phyloP scores from a whole-genome alignment of 2,797 vertebrate species.

The Leptodactylus fallax region DNA sequence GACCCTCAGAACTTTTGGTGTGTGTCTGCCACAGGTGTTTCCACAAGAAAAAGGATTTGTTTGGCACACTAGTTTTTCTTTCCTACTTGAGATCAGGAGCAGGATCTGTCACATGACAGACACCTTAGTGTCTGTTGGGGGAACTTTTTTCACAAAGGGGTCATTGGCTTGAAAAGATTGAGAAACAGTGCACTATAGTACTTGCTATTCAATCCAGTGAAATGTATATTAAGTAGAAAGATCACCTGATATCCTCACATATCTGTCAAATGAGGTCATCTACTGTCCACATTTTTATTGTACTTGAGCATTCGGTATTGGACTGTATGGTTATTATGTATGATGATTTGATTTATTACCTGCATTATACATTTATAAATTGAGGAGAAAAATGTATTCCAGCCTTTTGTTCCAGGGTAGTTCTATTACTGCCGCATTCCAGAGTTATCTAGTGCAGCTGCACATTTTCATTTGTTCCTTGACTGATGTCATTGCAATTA shows the following conservation, averaged over 20 bases:
- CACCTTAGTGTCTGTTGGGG: too few relatives aligned
- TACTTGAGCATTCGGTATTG: neutral
- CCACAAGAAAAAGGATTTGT: too few relatives aligned
- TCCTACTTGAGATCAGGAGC: too few relatives aligned
- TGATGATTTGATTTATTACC: conserved; percentile 15
- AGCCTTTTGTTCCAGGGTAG: neutral
- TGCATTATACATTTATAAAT: neutral
- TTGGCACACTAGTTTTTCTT: too few relatives aligned
- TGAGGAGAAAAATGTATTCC: neutral
- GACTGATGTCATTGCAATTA: conserved; percentile 20
- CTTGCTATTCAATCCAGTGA: neutral
- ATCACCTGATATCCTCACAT: conserved; percentile 10
- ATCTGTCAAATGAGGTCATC: neutral
- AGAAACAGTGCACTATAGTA: too few relatives aligned
- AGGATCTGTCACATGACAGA: too few relatives aligned
- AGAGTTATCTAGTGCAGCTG: conserved; percentile 41
- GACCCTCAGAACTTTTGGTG: too few relatives aligned
- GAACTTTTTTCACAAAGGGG: too few relatives aligned
- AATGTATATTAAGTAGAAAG: conserved; percentile 2
- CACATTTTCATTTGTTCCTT: conserved; percentile 16
- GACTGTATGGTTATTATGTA: neutral
- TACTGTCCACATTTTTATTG: neutral
- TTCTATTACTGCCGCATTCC: conserved; percentile 15
- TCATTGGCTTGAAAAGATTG: too few relatives aligned
- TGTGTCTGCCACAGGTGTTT: too few relatives aligned